A percentile compares a stretch with the other conserved stretches of the same genome.
Evolutionary conservation across 2,797 vertebrate species (phyloP).

Genomic region (Austrolebias charrua): DNA sequence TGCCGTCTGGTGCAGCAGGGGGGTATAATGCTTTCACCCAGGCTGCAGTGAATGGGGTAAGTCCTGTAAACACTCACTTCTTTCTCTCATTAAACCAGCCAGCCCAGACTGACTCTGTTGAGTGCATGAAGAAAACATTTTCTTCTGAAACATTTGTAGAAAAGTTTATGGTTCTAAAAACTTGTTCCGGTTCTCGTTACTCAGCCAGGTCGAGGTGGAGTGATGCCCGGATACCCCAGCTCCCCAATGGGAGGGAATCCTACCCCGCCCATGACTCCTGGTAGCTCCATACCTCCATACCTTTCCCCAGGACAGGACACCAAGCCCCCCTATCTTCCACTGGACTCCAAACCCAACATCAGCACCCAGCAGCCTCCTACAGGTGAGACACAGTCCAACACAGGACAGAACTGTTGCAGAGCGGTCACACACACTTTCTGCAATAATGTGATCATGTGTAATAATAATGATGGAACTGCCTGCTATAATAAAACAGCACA

Average conservation of each 20-base stretch:
- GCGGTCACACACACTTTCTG: too few relatives aligned
- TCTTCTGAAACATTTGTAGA: too few relatives aligned
- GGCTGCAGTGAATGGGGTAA: conserved; percentile 85
- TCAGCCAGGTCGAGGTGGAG: conserved; percentile 82
- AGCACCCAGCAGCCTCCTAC: conserved; percentile 82
- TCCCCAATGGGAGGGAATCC: conserved; percentile 92
- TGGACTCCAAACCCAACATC: conserved; percentile 88
- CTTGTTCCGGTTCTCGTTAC: conserved; percentile 13
- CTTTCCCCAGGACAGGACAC: conserved; percentile 88
- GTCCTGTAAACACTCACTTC: conserved; percentile 12
- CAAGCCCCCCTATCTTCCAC: conserved; percentile 89
- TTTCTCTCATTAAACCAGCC: too few relatives aligned
- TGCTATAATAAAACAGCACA: too few relatives aligned
- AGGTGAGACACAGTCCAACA: conserved; percentile 69
- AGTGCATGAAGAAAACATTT: neutral
- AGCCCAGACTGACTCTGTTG: neutral
- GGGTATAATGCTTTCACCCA: conserved; percentile 84
- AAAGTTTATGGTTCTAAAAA: conserved; percentile 11
- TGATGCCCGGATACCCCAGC: conserved; percentile 89
- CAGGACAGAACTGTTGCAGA: too few relatives aligned
- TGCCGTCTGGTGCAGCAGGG: conserved; percentile 68
- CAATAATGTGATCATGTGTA: too few relatives aligned
- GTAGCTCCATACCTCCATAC: conserved; percentile 84
- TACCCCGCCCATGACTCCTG: conserved; percentile 91
- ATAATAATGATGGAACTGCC: too few relatives aligned